Conservation (phyloP, 2,888 invertebrate species). For the Ypsolopha scabrella region DNA sequence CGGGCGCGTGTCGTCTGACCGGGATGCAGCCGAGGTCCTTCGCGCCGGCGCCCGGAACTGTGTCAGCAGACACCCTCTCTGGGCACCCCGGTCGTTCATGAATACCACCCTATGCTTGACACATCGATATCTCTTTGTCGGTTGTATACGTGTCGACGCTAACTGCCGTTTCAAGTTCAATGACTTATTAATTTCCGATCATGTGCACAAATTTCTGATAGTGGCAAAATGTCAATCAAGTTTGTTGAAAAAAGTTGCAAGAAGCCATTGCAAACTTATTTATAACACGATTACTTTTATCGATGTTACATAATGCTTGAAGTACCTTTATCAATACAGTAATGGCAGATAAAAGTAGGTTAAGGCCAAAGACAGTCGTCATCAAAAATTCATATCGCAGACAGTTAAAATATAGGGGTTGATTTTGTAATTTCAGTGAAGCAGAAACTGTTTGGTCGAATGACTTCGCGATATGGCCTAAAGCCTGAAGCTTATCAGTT, state of each 20-base stretch:
- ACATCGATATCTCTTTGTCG: constrained; percentile 35
- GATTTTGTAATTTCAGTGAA: background rate
- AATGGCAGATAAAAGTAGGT: background rate
- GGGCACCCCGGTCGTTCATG: constrained; percentile 37
- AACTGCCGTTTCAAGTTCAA: constrained; percentile 5
- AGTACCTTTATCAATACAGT: background rate
- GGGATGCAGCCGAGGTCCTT: constrained; percentile 31
- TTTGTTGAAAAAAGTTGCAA: too few species aligned
- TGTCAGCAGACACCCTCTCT: constrained; percentile 40
- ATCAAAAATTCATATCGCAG: background rate
- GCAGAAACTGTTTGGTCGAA: background rate
- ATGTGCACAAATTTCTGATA: background rate
- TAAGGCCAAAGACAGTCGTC: background rate
- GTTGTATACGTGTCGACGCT: background rate
- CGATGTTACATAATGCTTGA: too few species aligned
- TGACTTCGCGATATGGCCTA: background rate
- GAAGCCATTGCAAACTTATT: too few species aligned
- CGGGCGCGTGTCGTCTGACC: constrained; percentile 59
- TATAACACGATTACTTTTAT: too few species aligned
- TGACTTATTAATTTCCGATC: background rate
- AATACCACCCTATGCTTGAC: constrained; percentile 43
- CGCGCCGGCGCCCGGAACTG: constrained; percentile 68
- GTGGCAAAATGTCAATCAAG: too few species aligned
- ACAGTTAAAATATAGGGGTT: too few species aligned
- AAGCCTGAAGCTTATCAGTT: background rate